Base-by-base conservation (phyloP, 2,888 invertebrate genomes). In the Eristalinus aeneus region DNA sequence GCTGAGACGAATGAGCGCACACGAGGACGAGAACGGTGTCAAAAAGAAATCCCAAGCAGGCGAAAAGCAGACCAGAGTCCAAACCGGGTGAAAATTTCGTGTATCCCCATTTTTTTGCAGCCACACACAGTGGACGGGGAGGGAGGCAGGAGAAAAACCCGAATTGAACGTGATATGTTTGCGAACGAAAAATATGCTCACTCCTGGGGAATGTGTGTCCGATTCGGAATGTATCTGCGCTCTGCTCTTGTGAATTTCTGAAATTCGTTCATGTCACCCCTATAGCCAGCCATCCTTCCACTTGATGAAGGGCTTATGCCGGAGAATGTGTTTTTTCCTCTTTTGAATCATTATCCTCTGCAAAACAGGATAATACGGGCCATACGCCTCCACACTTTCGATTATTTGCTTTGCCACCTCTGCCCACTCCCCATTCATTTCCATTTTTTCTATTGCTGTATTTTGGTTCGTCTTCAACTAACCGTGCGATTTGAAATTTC, bases 81-180 rank as follows among this genome's bases (percentile, higher is more conserved):
- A 34, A 0, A 12, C 56, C 56, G 23, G 22, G 23, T 27, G 56
- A 12, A 39, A 80, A 53, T 61, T 58, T 46, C 61, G 36, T 58
- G 67, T 68, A 76, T 85, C 68, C 85, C 60, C 76, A 72, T 53
- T 60, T 76, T 53, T 12, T 39, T 39, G 39, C n/a, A 8, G 31
- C 65, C 39, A 54, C 39, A n/a, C 12, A 11, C n/a, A 9, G 20
- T 63, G 22, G 63, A 64, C 32, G 58, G 34, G 31, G 46, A 27
- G 34, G 67, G 1, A 63, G 53, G 32, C n/a, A 12, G 23, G 54
- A 72, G 64, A 9, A 32, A 79, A 79, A 63, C 85, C 85, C 76
- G 80, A 80, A 80, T 81, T 68, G 76, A 32, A 86, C 86, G 86
- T 82, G 86, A 86, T 81, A 73, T 85, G 85, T 69, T 85, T 85